These are phyloP conservation scores for Acanthurus leucopareius DNA, from an alignment of 2,797 vertebrate species.

Conservation along the genomic window DNA sequence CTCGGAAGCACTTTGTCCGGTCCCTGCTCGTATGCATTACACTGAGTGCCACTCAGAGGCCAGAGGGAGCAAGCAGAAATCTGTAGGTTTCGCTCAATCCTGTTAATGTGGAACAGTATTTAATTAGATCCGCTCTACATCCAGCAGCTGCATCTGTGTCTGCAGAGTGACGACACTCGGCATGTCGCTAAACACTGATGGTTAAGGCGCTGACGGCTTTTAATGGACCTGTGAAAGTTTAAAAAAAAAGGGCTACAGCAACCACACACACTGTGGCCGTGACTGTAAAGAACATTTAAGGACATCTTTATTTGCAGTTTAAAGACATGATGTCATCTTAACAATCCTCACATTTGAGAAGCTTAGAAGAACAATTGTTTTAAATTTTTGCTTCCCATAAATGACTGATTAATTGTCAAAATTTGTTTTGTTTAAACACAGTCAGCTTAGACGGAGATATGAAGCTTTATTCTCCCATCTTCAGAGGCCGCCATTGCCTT, in stretches of 20 bases:
- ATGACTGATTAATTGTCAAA: not conserved
- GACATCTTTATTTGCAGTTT: slow-evolving; percentile 25
- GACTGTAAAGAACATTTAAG: slow-evolving; percentile 4
- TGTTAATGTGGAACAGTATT: slow-evolving; percentile 88
- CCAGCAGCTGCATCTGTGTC: slow-evolving; percentile 63
- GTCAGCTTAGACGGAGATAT: not conserved
- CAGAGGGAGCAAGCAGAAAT: slow-evolving; percentile 66
- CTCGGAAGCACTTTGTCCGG: slow-evolving; percentile 69
- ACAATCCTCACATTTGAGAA: not conserved
- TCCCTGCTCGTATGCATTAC: slow-evolving; percentile 82
- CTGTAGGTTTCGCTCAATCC: slow-evolving; percentile 80
- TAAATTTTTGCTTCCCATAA: not conserved
- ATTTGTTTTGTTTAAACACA: not conserved
- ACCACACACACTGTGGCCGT: slow-evolving; percentile 3
- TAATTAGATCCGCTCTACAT: slow-evolving; percentile 83
- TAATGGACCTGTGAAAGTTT: slow-evolving; percentile 35
- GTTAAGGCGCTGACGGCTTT: slow-evolving; percentile 33
- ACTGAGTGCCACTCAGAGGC: slow-evolving; percentile 82
- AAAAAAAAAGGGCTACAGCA: not conserved
- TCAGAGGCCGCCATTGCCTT: not conserved
- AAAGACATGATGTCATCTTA: not conserved
- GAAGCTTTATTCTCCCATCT: not conserved
- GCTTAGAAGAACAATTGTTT: not conserved
- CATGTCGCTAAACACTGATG: slow-evolving; percentile 42
- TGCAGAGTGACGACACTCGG: slow-evolving; percentile 45